These are phyloP conservation scores for Macquaria australasica DNA, from an alignment of 2,113 vertebrate genomes.

Conservation along the genomic window DNA sequence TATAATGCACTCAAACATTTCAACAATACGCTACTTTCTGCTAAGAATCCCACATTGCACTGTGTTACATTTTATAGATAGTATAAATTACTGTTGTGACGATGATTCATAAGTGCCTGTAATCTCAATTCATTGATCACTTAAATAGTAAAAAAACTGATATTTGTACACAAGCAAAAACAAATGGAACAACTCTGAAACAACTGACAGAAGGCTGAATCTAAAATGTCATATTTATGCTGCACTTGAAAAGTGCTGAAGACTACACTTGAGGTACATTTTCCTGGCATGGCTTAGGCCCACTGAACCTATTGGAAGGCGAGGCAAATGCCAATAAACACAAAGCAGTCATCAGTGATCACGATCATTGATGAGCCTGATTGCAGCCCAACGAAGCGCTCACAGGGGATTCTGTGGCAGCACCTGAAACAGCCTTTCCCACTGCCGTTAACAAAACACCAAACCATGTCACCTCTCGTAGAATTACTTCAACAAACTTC, in stretches of 20 bases:
- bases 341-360: slow-evolving; percentile 29
- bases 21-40: too few relatives aligned
- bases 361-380: slow-evolving; percentile 1
- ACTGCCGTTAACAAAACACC: slow-evolving; percentile 19
- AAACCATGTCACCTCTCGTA: slow-evolving; percentile 16
- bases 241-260: slow-evolving; percentile 8
- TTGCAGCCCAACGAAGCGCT: background rate
- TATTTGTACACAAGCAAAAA: background rate
- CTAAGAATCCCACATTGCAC: background rate
- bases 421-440: slow-evolving; percentile 21
- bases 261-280: slow-evolving; percentile 22
- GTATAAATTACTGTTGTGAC: background rate
- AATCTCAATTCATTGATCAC: background rate
- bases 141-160: background rate
- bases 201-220: background rate
- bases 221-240: background rate
- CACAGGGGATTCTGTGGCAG: slow-evolving; percentile 1
- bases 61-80: background rate
- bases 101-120: background rate
- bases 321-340: slow-evolving; percentile 36
- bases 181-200: background rate
- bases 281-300: slow-evolving; percentile 16
- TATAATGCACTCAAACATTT: background rate
- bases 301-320: background rate
- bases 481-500: slow-evolving; percentile 13